Evolutionary conservation across 2,113 vertebrate genomes (phyloP), one percentile per base, ranked within the genome.

Genomic region (Prinia subflava): DNA sequence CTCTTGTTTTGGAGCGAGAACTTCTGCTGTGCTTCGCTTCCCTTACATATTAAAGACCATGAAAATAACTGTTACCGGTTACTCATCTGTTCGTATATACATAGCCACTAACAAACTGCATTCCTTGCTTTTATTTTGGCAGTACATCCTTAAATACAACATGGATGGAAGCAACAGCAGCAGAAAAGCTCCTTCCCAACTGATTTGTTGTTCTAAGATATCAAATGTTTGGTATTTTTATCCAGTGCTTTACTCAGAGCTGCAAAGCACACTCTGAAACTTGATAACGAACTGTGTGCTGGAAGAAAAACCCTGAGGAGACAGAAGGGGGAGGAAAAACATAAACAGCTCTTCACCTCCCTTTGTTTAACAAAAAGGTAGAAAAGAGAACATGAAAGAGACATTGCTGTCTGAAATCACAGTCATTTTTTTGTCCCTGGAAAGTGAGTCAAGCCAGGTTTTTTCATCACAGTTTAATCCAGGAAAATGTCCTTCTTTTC

Each of bases 161-260:
- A 77, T 13, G 63, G 46, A 44, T 74, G 30, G 62, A 81, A 96
- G 27, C n/a, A 90, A 60, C 49, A 87, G 65, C 77, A 91, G 78
- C 80, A 93, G 74, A 9, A 93, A 94, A 81, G 46, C 52, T 90
- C 65, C 76, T 83, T 93, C 64, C 76, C 90, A 88, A 63, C 41
- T 87, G 83, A 90, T 82, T 76, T 95, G 77, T 90, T 93, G 77
- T 80, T 94, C 53, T 79, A 92, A 94, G 86, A 77, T 91, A 94
- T 82, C 87, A 65, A 87, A 91, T 90, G 80, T 91, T 95, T 76
- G 75, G 74, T 47, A 70, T 90, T 96, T 96, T 91, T 89, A 89
- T 76, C 70, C 76, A 84, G 52, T 42, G 68, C n/a, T 88, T 92
- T 94, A 88, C 83, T 94, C 59, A 81, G 79, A 90, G 76, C 89